These are phyloP conservation scores for Caenorhabditis sp. DNA, from an alignment of 2,888 invertebrate genomes.

Conservation along the genomic window DNA sequence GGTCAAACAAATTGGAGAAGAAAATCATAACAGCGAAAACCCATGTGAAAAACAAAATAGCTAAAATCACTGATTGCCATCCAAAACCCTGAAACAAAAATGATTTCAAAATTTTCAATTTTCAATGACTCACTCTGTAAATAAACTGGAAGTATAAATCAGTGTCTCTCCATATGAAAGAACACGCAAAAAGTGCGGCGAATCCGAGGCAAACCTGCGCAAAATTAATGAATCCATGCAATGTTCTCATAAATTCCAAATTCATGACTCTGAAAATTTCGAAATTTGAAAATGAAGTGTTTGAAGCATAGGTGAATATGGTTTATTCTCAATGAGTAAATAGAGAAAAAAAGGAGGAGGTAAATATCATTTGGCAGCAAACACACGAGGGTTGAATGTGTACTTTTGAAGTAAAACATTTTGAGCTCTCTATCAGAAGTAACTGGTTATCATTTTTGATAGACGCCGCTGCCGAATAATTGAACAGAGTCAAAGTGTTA, in stretches of 20 bases:
- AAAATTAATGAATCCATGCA: slow-evolving; percentile 54
- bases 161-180: slow-evolving; percentile 55
- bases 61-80: slow-evolving; percentile 52
- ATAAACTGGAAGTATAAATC: slow-evolving; percentile 56
- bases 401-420: slow-evolving; percentile 14
- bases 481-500: too few species aligned
- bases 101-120: neutral
- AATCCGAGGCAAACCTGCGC: slow-evolving; percentile 53
- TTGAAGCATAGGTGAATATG: slow-evolving; percentile 2
- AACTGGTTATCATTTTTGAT: too few species aligned
- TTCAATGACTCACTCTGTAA: slow-evolving; percentile 32
- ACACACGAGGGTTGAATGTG: neutral
- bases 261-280: slow-evolving; percentile 33
- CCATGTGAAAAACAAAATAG: slow-evolving; percentile 56
- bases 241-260: slow-evolving; percentile 48
- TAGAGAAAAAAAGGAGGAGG: slow-evolving; percentile 22
- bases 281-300: neutral
- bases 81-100: slow-evolving; percentile 43
- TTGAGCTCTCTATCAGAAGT: slow-evolving; percentile 28
- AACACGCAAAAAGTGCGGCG: slow-evolving; percentile 54
- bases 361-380: slow-evolving; percentile 12
- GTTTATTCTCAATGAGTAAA: neutral
- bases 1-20: slow-evolving; percentile 47
- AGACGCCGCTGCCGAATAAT: too few species aligned
- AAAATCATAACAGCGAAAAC: slow-evolving; percentile 48